phyloP scores from a whole-genome alignment of 2,113 vertebrate genomes.

The Morone chrysops region DNA sequence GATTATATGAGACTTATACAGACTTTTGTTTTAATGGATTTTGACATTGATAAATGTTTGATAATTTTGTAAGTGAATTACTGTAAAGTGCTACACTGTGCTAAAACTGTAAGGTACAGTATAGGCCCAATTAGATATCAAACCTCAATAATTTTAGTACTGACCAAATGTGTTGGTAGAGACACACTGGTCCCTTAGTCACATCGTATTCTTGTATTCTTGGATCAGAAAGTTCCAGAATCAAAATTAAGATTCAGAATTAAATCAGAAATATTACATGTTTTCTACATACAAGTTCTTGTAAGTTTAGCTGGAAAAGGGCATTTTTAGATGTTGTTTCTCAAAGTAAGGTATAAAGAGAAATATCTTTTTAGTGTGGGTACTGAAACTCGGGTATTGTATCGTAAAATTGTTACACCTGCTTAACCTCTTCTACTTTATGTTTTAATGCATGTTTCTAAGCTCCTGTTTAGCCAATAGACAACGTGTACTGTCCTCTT shows the following conservation, averaged over 20 bases:
- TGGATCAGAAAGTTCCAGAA: not conserved
- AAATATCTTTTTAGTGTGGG: not conserved
- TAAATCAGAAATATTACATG: not conserved
- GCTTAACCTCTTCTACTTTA: not conserved
- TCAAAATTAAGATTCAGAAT: not conserved
- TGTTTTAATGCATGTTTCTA: conserved; percentile 6
- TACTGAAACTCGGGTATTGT: too few relatives aligned
- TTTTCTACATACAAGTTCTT: not conserved
- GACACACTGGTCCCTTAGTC: too few relatives aligned
- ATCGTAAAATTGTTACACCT: too few relatives aligned
- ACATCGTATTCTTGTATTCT: not conserved
- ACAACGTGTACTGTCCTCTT: not conserved
- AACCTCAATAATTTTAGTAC: not conserved
- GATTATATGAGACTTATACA: not conserved
- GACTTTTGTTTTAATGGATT: not conserved
- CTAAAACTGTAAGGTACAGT: too few relatives aligned
- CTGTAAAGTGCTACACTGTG: too few relatives aligned
- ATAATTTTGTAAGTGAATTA: not conserved
- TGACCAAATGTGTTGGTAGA: not conserved
- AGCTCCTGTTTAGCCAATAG: not conserved
- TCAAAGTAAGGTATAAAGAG: not conserved
- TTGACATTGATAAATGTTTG: conserved; percentile 1
- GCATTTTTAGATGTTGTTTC: not conserved
- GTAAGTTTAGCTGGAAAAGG: not conserved
- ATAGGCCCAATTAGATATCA: not conserved